Percentiles rank a stretch among this genome's conserved stretches.
Evolutionary conservation across 2,888 invertebrate genomes (phyloP).

Genomic region (Lasioglossum calceatum): DNA sequence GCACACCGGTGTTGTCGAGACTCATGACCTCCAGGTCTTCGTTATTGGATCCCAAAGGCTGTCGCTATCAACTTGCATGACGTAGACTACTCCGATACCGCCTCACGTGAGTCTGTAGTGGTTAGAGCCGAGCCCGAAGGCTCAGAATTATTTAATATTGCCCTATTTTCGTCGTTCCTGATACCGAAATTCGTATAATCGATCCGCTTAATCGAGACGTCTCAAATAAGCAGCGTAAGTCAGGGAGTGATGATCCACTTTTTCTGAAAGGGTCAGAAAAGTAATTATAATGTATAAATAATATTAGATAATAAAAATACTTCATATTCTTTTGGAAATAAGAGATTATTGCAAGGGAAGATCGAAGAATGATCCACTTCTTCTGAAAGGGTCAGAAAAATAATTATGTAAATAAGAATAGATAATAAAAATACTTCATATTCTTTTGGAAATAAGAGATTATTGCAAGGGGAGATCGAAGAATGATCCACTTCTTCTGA

Average conservation of each 20-base stretch:
- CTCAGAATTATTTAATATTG: slow-evolving; percentile 1
- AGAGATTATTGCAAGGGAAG: too few species aligned
- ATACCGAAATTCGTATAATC: neutral
- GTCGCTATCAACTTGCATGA: neutral
- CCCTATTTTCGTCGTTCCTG: neutral
- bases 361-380: neutral
- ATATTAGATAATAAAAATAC: neutral
- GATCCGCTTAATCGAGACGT: neutral
- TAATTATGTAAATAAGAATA: neutral
- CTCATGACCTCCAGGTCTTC: neutral
- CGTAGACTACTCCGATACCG: neutral
- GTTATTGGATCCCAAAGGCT: neutral
- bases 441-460: too few species aligned
- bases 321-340: too few species aligned
- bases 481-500: too few species aligned
- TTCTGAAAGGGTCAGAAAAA: neutral
- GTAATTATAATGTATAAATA: neutral
- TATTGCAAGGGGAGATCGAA: too few species aligned
- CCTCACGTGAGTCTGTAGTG: neutral
- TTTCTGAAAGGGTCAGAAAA: too few species aligned
- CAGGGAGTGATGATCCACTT: too few species aligned
- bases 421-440: neutral
- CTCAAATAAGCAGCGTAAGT: neutral
- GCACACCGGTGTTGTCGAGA: neutral
- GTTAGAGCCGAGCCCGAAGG: neutral